phyloP scores from a whole-genome alignment of 2,113 vertebrate genomes.

The Telmatochromis bifrenatus region DNA sequence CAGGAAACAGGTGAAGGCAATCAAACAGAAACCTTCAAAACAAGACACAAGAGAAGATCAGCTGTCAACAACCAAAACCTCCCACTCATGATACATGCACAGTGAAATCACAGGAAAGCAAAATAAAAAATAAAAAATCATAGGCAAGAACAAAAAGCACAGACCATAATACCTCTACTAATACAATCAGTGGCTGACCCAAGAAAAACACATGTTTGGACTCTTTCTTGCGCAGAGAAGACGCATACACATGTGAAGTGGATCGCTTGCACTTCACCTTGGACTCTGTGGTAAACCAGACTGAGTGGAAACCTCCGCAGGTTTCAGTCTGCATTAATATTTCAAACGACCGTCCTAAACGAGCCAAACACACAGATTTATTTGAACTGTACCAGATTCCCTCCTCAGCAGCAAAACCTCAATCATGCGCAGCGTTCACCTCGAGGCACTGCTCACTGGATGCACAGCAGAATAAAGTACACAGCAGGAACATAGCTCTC shows the following conservation, averaged over 20 bases:
- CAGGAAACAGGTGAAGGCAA: neutral
- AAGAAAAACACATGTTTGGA: neutral
- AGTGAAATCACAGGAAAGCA: neutral
- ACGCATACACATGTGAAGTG: neutral
- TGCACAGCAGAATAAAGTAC: neutral
- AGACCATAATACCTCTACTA: neutral
- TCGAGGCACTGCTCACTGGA: neutral
- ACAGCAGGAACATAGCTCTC: neutral
- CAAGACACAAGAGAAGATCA: neutral
- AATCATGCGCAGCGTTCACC: neutral
- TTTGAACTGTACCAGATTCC: neutral
- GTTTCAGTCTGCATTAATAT: neutral
- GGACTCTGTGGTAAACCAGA: neutral
- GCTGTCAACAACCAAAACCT: neutral
- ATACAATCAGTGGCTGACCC: neutral
- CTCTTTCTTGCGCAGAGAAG: neutral
- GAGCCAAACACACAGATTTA: neutral
- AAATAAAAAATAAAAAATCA: neutral
- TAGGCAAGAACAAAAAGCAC: neutral
- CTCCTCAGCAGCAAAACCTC: neutral
- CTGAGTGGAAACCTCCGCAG: neutral
- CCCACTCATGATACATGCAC: neutral
- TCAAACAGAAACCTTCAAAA: neutral
- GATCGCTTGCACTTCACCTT: neutral
- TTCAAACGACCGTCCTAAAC: neutral